Percentiles rank a stretch among this genome's conserved stretches.
Evolutionary conservation across 1,140 invertebrate species (phyloP).

Genomic region (Rhopalosiphum maidis): DNA sequence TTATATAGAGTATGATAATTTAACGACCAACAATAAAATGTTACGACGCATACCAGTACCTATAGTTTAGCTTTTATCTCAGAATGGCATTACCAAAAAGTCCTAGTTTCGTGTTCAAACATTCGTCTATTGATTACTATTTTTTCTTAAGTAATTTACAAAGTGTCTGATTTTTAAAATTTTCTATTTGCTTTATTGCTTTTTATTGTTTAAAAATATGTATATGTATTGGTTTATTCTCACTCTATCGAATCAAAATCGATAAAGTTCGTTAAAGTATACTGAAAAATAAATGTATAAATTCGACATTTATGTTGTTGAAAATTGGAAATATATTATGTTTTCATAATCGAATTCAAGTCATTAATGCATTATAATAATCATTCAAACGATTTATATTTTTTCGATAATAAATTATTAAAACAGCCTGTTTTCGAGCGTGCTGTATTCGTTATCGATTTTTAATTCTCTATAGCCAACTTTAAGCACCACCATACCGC

Average conservation of each 20-base stretch:
- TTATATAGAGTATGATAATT: background rate
- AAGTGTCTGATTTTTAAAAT: background rate
- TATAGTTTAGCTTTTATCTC: background rate
- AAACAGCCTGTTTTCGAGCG: background rate
- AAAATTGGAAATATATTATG: background rate
- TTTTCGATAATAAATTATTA: background rate
- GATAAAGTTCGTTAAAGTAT: background rate
- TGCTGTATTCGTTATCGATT: background rate
- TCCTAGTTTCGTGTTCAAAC: background rate
- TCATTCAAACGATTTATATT: background rate
- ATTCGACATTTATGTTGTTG: background rate
- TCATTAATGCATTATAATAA: background rate
- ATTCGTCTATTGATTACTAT: background rate
- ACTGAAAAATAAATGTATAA: background rate
- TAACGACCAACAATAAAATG: background rate
- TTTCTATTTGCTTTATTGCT: fast-evolving
- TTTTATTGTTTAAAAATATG: background rate
- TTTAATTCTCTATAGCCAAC: background rate
- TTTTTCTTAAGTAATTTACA: background rate
- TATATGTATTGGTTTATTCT: background rate
- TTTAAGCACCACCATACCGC: background rate
- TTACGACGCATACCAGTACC: background rate
- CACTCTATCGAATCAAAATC: background rate
- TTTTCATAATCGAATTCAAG: background rate
- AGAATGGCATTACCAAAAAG: background rate